Evolutionary conservation across 2,888 invertebrate species (phyloP), one percentile per base, ranked within the genome.

Genomic region (Melanostoma scalare): DNA sequence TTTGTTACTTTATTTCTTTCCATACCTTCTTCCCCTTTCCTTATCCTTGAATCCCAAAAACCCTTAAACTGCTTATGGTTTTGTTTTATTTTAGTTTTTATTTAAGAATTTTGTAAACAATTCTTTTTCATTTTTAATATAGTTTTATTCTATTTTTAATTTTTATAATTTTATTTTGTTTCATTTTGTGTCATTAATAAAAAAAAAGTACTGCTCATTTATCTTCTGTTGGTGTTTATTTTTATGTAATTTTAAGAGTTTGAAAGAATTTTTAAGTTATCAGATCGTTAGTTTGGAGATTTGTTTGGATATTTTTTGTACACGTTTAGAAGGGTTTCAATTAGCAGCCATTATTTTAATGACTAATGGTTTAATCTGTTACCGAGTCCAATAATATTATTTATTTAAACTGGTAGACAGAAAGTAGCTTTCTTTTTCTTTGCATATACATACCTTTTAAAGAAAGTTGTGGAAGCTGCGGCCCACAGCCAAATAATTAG

Each of bases 181-280:
- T 71, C 63, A 44, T 74, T 72, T 84, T 73, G 79, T 85, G 81
- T 78, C 76, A 69, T 79, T 74, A 81, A 85, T 76, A 78, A 85
- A 74, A 75, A 67, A 68, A 80, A 79, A 85, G 77, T 69, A 73
- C 74, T 79, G 84, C 77, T 81, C 76, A 81, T 72, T 52, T 77
- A 58, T 33, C 31, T 58, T 60, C 50, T 50, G n/a, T 61, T 61
- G 20, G 20, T 20, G 20, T 58, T 4, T 30, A 42, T 36, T 33
- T 76, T 36, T 38, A 38, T 58, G 10, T 60, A 52, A n/a, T 36
- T 9, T 44, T 50, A 0, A 20, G 20, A 20, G 20, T 20, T 20
- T 20, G 20, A 20, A 20, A 20, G 20, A 20, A 1, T 0, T 20
- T 20, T 20, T 1, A 20, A 20, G 20, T 20, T 20, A 20, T 20